Conservation (phyloP, 2,797 vertebrate genomes). For the Arctocebus calabarensis region DNA sequence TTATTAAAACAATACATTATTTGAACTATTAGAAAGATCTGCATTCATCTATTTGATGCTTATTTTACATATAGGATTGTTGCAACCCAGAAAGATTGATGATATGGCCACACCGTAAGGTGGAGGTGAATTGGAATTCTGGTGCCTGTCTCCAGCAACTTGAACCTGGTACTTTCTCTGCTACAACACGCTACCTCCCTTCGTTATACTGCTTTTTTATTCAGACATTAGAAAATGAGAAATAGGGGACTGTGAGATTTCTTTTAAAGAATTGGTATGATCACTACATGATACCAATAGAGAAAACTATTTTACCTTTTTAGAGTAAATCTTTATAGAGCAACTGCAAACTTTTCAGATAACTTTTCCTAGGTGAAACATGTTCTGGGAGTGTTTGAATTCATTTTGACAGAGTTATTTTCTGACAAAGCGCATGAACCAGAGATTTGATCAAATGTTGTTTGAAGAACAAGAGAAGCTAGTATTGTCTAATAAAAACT, state of each 20-base stretch:
- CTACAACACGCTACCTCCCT: neutral
- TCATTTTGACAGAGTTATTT: slow-evolving; percentile 41
- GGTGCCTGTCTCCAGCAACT: neutral
- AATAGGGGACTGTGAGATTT: neutral
- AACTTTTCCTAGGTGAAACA: neutral
- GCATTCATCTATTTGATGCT: neutral
- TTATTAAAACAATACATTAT: neutral
- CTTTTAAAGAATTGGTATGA: neutral
- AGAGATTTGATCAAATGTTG: neutral
- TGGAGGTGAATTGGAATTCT: neutral
- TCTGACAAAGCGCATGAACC: neutral
- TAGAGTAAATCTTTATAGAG: slow-evolving; percentile 38
- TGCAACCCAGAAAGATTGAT: neutral
- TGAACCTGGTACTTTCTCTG: neutral
- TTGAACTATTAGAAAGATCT: neutral
- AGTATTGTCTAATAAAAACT: neutral
- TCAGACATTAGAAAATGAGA: slow-evolving; percentile 7
- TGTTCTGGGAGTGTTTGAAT: slow-evolving; percentile 12
- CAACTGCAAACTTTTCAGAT: neutral
- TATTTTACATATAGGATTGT: neutral
- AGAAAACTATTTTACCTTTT: slow-evolving; percentile 13
- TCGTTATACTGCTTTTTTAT: neutral
- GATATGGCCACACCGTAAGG: neutral
- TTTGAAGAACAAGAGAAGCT: neutral
- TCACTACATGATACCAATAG: too few species aligned